Evolutionary conservation across 2,888 invertebrate genomes (phyloP).

Genomic region (Drosophila buzzatii): DNA sequence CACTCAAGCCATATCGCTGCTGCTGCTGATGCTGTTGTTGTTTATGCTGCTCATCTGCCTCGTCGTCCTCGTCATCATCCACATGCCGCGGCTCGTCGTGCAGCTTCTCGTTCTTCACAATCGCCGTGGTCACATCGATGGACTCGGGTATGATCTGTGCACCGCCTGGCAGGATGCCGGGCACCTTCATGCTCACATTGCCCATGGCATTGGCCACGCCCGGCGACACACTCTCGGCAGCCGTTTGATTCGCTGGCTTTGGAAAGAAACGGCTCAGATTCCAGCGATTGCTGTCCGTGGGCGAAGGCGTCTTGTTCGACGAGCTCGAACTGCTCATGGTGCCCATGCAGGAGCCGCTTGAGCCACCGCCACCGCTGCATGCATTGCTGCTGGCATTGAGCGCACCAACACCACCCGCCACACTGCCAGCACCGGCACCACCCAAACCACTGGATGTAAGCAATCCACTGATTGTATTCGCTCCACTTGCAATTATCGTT

Average conservation of each 20-base stretch:
- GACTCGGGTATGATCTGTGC: slow-evolving; percentile 83
- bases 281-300: slow-evolving; percentile 83
- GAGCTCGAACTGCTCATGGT: slow-evolving; percentile 71
- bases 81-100: slow-evolving; percentile 66
- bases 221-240: slow-evolving; percentile 75
- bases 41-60: slow-evolving; percentile 40
- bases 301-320: slow-evolving; percentile 82
- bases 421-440: slow-evolving; percentile 26
- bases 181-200: slow-evolving; percentile 78
- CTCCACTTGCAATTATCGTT: slow-evolving; percentile 71
- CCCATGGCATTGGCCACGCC: slow-evolving; percentile 67
- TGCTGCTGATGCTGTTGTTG: slow-evolving; percentile 56
- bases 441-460: slow-evolving; percentile 64
- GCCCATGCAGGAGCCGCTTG: slow-evolving; percentile 55
- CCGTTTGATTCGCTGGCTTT: slow-evolving; percentile 70
- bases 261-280: slow-evolving; percentile 80
- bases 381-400: slow-evolving; percentile 11
- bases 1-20: slow-evolving; percentile 64
- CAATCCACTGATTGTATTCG: slow-evolving; percentile 73
- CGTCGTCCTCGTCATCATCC: slow-evolving; percentile 64
- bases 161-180: slow-evolving; percentile 79
- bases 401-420: neutral
- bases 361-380: slow-evolving; percentile 23
- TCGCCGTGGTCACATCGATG: slow-evolving; percentile 76
- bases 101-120: slow-evolving; percentile 82